Conservation (phyloP, 2,797 vertebrate genomes). For the Alauda arvensis region DNA sequence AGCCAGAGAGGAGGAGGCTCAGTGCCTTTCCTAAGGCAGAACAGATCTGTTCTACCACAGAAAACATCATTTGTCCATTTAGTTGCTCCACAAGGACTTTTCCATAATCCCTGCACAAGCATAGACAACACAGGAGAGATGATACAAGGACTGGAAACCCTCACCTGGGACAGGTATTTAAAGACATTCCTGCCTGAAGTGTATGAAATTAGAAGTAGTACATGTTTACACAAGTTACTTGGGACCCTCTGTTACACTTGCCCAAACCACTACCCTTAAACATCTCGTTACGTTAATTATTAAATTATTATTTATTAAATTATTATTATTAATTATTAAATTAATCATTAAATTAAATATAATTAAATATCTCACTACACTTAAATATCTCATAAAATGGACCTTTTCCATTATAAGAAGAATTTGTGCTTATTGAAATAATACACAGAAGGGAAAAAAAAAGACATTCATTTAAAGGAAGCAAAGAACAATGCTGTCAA, state of each 20-base stretch:
- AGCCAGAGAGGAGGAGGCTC: neutral
- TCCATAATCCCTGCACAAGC: neutral
- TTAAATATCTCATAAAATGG: neutral
- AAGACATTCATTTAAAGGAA: neutral
- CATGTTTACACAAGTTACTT: neutral
- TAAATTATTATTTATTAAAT: too few relatives aligned
- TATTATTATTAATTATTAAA: too few relatives aligned
- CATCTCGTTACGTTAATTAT: neutral
- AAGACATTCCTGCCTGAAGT: neutral
- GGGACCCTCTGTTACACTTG: neutral
- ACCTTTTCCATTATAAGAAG: neutral
- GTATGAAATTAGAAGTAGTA: neutral
- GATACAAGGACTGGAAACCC: neutral
- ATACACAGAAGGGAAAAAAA: fast-evolving
- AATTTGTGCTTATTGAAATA: neutral
- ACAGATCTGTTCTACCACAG: neutral
- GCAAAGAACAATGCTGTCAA: neutral
- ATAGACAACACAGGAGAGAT: neutral
- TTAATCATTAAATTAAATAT: too few relatives aligned
- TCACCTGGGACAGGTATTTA: neutral
- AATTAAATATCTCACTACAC: too few relatives aligned
- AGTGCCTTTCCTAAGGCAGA: neutral
- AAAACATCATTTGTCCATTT: neutral
- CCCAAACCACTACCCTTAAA: neutral
- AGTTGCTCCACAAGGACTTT: neutral